These are phyloP conservation scores for Aphelenchoides fujianensis DNA, from an alignment of 1,140 invertebrate species.

Conservation along the genomic window DNA sequence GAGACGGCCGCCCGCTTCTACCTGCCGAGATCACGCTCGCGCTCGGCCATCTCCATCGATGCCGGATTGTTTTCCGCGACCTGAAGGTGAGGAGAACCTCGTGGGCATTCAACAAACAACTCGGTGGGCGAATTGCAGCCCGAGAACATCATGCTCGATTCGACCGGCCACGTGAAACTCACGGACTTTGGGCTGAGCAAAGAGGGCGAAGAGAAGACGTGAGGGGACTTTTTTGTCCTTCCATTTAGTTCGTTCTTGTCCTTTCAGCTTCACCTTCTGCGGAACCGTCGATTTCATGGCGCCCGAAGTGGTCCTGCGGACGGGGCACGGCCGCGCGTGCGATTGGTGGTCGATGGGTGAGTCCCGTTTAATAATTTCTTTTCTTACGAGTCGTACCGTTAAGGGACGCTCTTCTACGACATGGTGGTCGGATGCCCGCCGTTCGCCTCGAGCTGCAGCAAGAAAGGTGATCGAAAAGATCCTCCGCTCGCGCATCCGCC, in stretches of 20 bases:
- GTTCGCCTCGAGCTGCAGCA: constrained; percentile 88
- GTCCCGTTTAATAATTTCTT: too few species aligned
- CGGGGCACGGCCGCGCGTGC: constrained; percentile 93
- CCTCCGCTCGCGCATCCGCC: neutral
- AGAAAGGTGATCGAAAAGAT: constrained; percentile 68
- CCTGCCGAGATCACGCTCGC: constrained; percentile 91
- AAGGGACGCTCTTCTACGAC: constrained; percentile 94
- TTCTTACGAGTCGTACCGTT: too few species aligned
- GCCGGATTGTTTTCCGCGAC: constrained; percentile 89
- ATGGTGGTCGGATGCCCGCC: constrained; percentile 96
- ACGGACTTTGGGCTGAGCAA: constrained; percentile 98
- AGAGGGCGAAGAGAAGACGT: constrained; percentile 89
- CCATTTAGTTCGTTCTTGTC: too few species aligned
- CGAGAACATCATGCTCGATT: constrained; percentile 91
- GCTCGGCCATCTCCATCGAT: constrained; percentile 84
- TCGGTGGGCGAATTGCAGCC: too few species aligned
- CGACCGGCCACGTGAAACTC: constrained; percentile 84
- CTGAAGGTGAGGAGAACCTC: too few species aligned
- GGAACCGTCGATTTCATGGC: constrained; percentile 75
- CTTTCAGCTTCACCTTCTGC: constrained; percentile 98
- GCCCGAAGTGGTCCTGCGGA: constrained; percentile 89
- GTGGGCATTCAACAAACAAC: too few species aligned
- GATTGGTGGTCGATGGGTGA: too few species aligned
- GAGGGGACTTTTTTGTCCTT: too few species aligned
- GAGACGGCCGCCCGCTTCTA: constrained; percentile 97